A percentile compares a stretch with the other conserved stretches of the same genome.
Conservation (phyloP, 2,888 invertebrate species). For the Automeris io region DNA sequence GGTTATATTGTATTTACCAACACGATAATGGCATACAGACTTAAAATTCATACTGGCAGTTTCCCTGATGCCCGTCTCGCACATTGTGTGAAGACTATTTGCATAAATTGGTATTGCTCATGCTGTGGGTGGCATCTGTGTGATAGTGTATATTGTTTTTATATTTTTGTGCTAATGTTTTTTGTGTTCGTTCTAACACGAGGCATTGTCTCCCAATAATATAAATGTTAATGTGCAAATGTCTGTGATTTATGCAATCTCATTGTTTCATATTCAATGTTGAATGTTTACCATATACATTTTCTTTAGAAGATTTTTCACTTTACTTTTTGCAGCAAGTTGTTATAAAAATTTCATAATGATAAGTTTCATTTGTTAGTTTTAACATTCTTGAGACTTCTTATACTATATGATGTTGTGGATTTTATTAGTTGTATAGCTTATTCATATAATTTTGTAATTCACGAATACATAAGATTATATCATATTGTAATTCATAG, state of each 20-base stretch:
- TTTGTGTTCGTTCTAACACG: constrained; percentile 14
- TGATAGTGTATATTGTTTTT: constrained; percentile 21
- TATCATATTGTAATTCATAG: too few relatives aligned
- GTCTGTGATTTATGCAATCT: constrained; percentile 8
- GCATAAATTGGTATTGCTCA: constrained; percentile 38
- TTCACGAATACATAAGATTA: too few relatives aligned
- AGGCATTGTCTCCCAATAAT: constrained; percentile 10
- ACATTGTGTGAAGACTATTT: constrained; percentile 36
- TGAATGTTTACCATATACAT: neutral
- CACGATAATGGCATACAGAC: constrained; percentile 13
- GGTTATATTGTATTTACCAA: constrained; percentile 19
- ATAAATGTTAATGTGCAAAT: constrained; percentile 11
- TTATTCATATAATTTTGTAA: too few relatives aligned
- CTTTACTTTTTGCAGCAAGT: too few relatives aligned
- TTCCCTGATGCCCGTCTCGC: constrained; percentile 19
- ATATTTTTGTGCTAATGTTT: constrained; percentile 18
- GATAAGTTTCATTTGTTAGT: too few relatives aligned
- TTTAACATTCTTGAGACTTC: too few relatives aligned
- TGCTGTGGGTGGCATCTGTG: constrained; percentile 25
- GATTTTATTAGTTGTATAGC: too few relatives aligned
- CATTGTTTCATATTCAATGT: constrained; percentile 5
- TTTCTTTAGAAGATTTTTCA: neutral
- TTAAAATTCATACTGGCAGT: constrained; percentile 22
- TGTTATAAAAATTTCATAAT: too few relatives aligned
- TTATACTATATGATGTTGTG: too few relatives aligned